Evolutionary conservation across 1,140 invertebrate genomes (phyloP).

Genomic region (Drosophila miranda): DNA sequence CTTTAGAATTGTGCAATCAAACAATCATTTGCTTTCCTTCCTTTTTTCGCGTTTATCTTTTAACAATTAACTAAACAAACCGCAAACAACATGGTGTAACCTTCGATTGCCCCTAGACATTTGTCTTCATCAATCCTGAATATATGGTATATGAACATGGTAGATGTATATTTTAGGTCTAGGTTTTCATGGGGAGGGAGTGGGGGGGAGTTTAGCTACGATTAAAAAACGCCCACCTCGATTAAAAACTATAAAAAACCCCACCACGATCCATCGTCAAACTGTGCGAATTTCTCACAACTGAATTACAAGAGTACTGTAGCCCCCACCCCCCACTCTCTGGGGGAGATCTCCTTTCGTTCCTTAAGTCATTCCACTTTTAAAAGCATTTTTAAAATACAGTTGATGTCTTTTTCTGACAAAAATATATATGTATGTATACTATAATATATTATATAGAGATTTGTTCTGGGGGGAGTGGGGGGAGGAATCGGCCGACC

Average conservation of each 20-base stretch:
- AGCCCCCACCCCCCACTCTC: conserved; percentile 9
- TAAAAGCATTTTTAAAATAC: conserved; percentile 77
- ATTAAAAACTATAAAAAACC: conserved; percentile 75
- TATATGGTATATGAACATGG: conserved; percentile 9
- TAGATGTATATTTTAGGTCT: conserved; percentile 35
- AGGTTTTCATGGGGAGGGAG: conserved; percentile 17
- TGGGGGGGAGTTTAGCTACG: conserved; percentile 18
- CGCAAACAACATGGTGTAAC: conserved; percentile 67
- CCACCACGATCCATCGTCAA: conserved; percentile 25
- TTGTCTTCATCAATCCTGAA: conserved; percentile 17
- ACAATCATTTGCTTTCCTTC: conserved; percentile 37
- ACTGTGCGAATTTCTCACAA: conserved; percentile 63
- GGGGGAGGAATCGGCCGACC: conserved; percentile 31
- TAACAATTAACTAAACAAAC: conserved; percentile 76
- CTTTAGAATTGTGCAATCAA: conserved; percentile 47
- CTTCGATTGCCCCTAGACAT: conserved; percentile 66
- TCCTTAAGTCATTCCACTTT: conserved; percentile 40
- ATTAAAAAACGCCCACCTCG: conserved; percentile 49
- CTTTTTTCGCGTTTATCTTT: conserved; percentile 34
- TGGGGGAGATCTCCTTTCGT: conserved; percentile 23
- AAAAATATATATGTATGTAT: conserved; percentile 58
- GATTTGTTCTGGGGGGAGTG: conserved; percentile 9
- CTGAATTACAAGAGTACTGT: conserved; percentile 52
- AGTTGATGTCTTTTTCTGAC: conserved; percentile 42
- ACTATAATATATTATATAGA: conserved; percentile 17